A percentile compares a stretch with the other conserved stretches of the same genome.
Evolutionary conservation across 1,140 invertebrate genomes (phyloP).

Genomic region (Phymastichus coffea): DNA sequence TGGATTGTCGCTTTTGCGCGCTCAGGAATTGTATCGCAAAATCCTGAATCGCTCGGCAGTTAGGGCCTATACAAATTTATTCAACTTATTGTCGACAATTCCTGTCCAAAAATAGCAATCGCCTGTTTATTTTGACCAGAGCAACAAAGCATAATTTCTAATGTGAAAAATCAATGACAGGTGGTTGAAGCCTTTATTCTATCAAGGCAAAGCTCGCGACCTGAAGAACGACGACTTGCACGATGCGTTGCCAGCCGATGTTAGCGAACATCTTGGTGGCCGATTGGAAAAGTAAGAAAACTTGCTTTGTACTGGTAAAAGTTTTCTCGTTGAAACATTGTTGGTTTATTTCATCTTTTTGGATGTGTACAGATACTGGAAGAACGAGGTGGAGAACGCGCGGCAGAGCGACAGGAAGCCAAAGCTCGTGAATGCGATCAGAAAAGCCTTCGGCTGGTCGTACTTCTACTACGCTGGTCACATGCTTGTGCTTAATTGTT

Average conservation of each 20-base stretch:
- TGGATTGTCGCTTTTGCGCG: too few species aligned
- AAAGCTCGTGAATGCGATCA: conserved; percentile 38
- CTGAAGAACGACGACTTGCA: conserved; percentile 31
- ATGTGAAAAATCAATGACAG: conserved; percentile 13
- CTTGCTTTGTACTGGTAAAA: neutral
- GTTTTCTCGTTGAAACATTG: neutral
- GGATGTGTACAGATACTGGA: conserved; percentile 15
- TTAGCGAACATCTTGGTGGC: conserved; percentile 59
- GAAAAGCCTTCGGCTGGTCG: conserved; percentile 38
- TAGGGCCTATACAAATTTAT: too few species aligned
- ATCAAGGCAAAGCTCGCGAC: conserved; percentile 24
- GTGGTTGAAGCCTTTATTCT: conserved; percentile 32
- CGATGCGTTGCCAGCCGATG: conserved; percentile 58
- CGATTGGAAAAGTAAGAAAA: conserved; percentile 59
- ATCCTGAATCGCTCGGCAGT: too few species aligned
- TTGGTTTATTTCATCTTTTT: neutral
- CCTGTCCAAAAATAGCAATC: neutral
- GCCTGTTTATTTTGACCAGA: neutral
- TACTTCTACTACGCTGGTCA: conserved; percentile 4
- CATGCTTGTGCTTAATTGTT: conserved; percentile 8
- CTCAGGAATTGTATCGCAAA: too few species aligned
- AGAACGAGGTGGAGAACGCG: conserved; percentile 49
- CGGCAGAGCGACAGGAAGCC: conserved; percentile 41
- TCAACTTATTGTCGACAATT: too few species aligned
- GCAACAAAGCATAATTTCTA: neutral